Percentiles rank a stretch among this genome's conserved stretches.
These are phyloP conservation scores for Aeoliscus strigatus DNA, from an alignment of 2,797 vertebrate genomes.

Conservation along the genomic window DNA sequence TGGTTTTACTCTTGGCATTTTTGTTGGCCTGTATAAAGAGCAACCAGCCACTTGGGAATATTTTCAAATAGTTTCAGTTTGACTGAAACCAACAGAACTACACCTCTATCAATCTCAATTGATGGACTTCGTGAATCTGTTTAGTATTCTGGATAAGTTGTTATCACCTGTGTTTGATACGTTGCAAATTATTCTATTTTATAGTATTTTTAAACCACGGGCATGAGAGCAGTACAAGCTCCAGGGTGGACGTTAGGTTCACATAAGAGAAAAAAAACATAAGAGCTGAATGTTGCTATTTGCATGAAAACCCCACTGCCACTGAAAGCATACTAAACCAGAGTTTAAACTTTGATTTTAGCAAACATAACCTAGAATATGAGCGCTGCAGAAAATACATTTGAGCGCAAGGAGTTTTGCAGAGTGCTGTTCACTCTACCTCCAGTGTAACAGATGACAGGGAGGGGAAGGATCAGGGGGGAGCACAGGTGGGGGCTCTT, in stretches of 20 bases:
- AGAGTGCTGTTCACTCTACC: slow-evolving; percentile 28
- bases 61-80: too few relatives aligned
- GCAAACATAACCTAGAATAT: slow-evolving; percentile 37
- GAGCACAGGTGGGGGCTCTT: background rate
- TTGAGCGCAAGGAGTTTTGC: slow-evolving; percentile 39
- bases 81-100: too few relatives aligned
- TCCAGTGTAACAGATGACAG: slow-evolving; percentile 27
- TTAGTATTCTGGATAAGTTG: slow-evolving; percentile 6
- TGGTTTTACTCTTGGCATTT: too few relatives aligned
- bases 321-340: slow-evolving; percentile 32
- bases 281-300: slow-evolving; percentile 15
- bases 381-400: slow-evolving; percentile 37
- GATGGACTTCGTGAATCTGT: slow-evolving; percentile 14
- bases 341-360: slow-evolving; percentile 31
- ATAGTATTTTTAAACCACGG: slow-evolving; percentile 2
- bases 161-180: slow-evolving; percentile 9
- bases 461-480: background rate
- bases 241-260: slow-evolving; percentile 13
- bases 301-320: slow-evolving; percentile 20
- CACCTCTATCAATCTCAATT: slow-evolving; percentile 1
- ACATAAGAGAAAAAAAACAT: slow-evolving; percentile 31
- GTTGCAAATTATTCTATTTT: slow-evolving; percentile 12
- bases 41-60: too few relatives aligned
- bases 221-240: slow-evolving; percentile 10
- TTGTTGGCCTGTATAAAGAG: too few relatives aligned